phyloP scores from a whole-genome alignment of 2,888 invertebrate species.

The Gnatocerus cornutus region DNA sequence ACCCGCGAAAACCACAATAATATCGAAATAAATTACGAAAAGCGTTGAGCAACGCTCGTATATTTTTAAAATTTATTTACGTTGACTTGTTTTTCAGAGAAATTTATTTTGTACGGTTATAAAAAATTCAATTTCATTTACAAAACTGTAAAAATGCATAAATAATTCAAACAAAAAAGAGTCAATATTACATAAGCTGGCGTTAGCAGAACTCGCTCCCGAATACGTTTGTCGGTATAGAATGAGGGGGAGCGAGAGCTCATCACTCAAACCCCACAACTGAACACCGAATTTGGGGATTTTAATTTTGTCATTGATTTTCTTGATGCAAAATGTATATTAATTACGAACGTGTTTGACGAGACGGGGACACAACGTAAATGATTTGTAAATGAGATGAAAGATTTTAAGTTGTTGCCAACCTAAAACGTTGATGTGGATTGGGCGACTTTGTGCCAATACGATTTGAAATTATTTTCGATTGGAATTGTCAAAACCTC shows the following conservation, averaged over 20 bases:
- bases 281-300: slow-evolving; percentile 25
- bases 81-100: slow-evolving; percentile 50
- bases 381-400: too few relatives aligned
- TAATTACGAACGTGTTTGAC: not conserved
- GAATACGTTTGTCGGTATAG: not conserved
- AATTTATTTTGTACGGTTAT: slow-evolving; percentile 56
- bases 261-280: slow-evolving; percentile 31
- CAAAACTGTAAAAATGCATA: slow-evolving; percentile 62
- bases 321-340: slow-evolving; percentile 8
- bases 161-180: slow-evolving; percentile 60
- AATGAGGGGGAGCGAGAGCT: slow-evolving; percentile 3
- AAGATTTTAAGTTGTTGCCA: too few relatives aligned
- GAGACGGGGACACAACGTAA: too few relatives aligned
- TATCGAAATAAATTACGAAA: slow-evolving; percentile 38
- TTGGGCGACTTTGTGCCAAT: too few relatives aligned
- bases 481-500: not conserved
- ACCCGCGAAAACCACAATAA: slow-evolving; percentile 24
- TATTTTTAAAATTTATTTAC: slow-evolving; percentile 45
- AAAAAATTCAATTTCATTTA: slow-evolving; percentile 65
- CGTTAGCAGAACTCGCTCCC: slow-evolving; percentile 39
- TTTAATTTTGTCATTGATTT: slow-evolving; percentile 35
- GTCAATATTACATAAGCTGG: slow-evolving; percentile 48
- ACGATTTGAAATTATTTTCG: too few relatives aligned
- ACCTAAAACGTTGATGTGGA: too few relatives aligned
- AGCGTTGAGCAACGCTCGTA: slow-evolving; percentile 34